A percentile compares a stretch with the other conserved stretches of the same genome.
These are phyloP conservation scores for Asarcornis scutulata DNA, from an alignment of 2,113 vertebrate species.

Conservation along the genomic window DNA sequence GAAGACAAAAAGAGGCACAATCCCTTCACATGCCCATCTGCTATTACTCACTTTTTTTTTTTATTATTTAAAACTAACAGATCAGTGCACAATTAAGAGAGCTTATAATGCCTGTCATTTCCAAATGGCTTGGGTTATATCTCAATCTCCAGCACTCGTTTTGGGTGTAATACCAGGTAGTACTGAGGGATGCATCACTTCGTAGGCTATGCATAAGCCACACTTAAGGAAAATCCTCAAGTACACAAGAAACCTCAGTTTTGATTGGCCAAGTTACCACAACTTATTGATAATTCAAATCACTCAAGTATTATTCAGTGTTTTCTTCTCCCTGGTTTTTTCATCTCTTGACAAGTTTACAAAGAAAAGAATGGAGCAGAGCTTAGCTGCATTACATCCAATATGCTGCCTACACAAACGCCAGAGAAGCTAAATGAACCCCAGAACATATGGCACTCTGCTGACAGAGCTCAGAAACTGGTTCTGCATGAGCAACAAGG, in stretches of 20 bases:
- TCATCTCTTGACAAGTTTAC: conserved; percentile 74
- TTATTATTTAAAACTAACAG: background rate
- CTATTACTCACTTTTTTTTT: background rate
- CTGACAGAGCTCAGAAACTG: conserved; percentile 73
- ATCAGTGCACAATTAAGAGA: background rate
- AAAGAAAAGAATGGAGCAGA: conserved; percentile 66
- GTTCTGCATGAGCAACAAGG: conserved; percentile 74
- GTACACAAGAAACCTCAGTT: background rate
- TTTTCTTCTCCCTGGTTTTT: conserved; percentile 53
- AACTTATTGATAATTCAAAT: conserved; percentile 49
- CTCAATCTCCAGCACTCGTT: conserved; percentile 20
- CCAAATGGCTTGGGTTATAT: background rate
- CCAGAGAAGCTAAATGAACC: conserved; percentile 76
- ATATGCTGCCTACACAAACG: conserved; percentile 74
- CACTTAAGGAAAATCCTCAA: conserved; percentile 40
- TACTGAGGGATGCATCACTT: background rate
- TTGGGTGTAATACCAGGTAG: background rate
- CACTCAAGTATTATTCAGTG: background rate
- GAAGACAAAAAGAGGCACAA: background rate
- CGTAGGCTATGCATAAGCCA: background rate
- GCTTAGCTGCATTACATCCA: conserved; percentile 64
- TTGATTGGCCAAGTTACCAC: conserved; percentile 4
- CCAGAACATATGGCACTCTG: conserved; percentile 77
- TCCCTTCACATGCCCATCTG: background rate
- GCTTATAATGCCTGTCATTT: background rate